These are phyloP conservation scores for Holacanthus passer DNA, from an alignment of 2,113 vertebrate species.

Conservation along the genomic window DNA sequence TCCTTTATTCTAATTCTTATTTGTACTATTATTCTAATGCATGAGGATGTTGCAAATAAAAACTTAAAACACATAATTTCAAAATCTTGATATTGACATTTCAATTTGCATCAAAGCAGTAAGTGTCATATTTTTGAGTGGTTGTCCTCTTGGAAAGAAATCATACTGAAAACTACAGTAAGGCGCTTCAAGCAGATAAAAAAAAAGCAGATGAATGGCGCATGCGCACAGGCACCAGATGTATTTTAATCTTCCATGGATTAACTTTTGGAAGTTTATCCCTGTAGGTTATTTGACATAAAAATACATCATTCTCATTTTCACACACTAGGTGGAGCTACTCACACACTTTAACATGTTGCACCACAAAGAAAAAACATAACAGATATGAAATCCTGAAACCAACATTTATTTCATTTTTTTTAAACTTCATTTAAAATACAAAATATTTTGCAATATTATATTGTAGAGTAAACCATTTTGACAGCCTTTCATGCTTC, in stretches of 20 bases:
- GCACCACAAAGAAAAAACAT: constrained; percentile 22
- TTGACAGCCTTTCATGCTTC: constrained; percentile 90
- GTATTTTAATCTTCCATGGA: constrained; percentile 49
- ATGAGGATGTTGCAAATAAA: background rate
- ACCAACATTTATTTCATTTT: constrained; percentile 91
- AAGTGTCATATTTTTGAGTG: background rate
- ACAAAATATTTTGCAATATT: constrained; percentile 92
- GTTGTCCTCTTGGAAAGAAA: background rate
- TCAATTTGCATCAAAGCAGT: background rate
- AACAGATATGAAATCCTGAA: constrained; percentile 86
- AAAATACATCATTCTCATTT: background rate
- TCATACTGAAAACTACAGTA: background rate
- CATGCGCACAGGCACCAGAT: constrained; percentile 28
- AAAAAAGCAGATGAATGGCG: background rate
- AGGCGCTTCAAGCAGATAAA: background rate
- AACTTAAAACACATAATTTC: background rate
- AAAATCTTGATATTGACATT: too few species aligned
- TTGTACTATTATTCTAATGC: too few species aligned
- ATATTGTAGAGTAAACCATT: constrained; percentile 89
- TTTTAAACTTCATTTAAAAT: constrained; percentile 86
- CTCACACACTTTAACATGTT: background rate
- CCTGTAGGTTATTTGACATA: background rate
- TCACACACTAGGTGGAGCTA: constrained; percentile 54
- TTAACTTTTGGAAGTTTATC: constrained; percentile 36
- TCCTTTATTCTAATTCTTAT: background rate